Evolutionary conservation across 1,140 invertebrate genomes (phyloP).

Genomic region (Zaprionus kolodkinae): DNA sequence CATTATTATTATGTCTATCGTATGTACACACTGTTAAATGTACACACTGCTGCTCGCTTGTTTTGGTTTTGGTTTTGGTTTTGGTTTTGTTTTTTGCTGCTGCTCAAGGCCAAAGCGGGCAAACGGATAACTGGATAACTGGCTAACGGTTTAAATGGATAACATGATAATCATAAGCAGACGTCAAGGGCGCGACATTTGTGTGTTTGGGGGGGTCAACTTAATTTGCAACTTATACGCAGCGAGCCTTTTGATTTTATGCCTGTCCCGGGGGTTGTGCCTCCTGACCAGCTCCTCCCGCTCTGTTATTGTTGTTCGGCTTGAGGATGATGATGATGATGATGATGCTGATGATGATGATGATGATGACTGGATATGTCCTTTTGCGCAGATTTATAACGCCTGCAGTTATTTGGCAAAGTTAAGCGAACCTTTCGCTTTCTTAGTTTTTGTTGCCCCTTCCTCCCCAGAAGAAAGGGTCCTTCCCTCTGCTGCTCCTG

Average conservation of each 20-base stretch:
- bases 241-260: conserved; percentile 81
- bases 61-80: conserved; percentile 40
- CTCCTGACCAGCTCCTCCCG: no score
- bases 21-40: no score
- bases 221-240: conserved; percentile 82
- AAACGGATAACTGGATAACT: conserved; percentile 49
- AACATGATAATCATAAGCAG: conserved; percentile 71
- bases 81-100: conserved; percentile 38
- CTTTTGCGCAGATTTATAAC: conserved; percentile 53
- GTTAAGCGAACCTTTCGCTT: conserved; percentile 70
- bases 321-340: conserved; percentile 8
- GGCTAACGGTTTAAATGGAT: conserved; percentile 37
- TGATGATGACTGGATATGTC: conserved; percentile 40
- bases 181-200: conserved; percentile 49
- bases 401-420: conserved; percentile 80
- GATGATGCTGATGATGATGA: conserved; percentile 16
- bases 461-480: no score
- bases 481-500: conserved; percentile 20
- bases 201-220: conserved; percentile 47
- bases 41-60: no score
- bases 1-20: no score
- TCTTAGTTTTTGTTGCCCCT: conserved; percentile 54
- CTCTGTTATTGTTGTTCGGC: conserved; percentile 5
- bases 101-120: conserved; percentile 48
- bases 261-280: no score